Percentiles rank a stretch among this genome's conserved stretches.
These are phyloP conservation scores for Pygoscelis adeliae DNA, from an alignment of 2,113 vertebrate genomes.

Conservation along the genomic window DNA sequence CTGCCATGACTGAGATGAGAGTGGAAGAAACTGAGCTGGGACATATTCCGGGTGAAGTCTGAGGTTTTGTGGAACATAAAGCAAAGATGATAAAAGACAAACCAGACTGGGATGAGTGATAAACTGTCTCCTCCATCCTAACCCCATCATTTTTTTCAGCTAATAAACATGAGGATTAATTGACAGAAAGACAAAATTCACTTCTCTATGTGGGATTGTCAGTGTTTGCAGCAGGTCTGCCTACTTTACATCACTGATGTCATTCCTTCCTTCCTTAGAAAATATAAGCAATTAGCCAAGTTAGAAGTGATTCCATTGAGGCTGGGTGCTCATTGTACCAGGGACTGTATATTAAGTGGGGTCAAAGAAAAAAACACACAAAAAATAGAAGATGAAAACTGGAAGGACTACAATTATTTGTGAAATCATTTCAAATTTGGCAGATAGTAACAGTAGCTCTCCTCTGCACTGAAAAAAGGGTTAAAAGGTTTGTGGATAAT, in stretches of 20 bases:
- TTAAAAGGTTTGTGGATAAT: background rate
- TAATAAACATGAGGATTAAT: conserved; percentile 16
- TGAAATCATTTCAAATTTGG: background rate
- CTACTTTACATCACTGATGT: background rate
- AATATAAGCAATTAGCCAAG: background rate
- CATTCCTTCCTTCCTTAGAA: background rate
- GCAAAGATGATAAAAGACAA: background rate
- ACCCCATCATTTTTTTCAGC: background rate
- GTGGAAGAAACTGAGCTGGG: background rate
- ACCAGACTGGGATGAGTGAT: background rate
- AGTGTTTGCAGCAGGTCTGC: background rate
- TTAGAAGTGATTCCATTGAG: background rate
- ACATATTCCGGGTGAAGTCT: background rate
- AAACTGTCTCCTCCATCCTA: background rate
- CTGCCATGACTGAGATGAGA: background rate
- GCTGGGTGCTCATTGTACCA: background rate
- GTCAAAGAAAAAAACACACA: background rate
- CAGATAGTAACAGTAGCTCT: background rate
- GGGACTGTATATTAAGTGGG: background rate
- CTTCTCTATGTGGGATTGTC: background rate
- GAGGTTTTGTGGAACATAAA: background rate
- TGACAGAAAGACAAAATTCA: background rate
- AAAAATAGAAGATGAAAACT: background rate
- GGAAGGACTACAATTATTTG: background rate
- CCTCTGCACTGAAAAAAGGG: background rate